A percentile compares a stretch with the other conserved stretches of the same genome.
Conservation (phyloP, 2,797 vertebrate genomes). For the Chaenodraco wilsoni region DNA sequence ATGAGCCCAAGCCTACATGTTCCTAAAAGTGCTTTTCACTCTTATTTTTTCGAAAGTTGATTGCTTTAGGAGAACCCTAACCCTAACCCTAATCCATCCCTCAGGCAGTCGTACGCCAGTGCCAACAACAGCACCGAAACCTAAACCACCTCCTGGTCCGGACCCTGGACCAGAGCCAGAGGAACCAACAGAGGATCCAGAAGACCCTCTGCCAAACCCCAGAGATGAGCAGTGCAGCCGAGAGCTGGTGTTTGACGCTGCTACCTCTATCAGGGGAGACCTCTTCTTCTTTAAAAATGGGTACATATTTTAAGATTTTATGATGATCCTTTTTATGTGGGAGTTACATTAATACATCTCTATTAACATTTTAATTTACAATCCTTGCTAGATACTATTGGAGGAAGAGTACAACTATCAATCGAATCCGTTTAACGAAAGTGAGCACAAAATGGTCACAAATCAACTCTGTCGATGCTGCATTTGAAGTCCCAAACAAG, state of each 20-base stretch:
- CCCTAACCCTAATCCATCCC: background rate
- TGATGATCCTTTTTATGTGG: background rate
- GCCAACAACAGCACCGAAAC: slow-evolving; percentile 57
- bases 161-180: slow-evolving; percentile 70
- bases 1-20: background rate
- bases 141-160: slow-evolving; percentile 50
- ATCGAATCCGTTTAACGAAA: slow-evolving; percentile 55
- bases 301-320: slow-evolving; percentile 25
- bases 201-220: slow-evolving; percentile 58
- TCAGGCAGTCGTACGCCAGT: slow-evolving; percentile 69
- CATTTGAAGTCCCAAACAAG: slow-evolving; percentile 63
- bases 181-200: slow-evolving; percentile 60
- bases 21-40: background rate
- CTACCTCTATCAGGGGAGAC: slow-evolving; percentile 63
- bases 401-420: slow-evolving; percentile 54
- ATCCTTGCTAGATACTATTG: slow-evolving; percentile 75
- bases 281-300: slow-evolving; percentile 75
- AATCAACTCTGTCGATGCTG: slow-evolving; percentile 75
- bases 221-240: slow-evolving; percentile 59
- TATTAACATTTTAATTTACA: background rate
- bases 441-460: slow-evolving; percentile 60
- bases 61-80: background rate
- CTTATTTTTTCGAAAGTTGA: background rate
- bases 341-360: background rate
- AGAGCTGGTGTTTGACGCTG: slow-evolving; percentile 67